Evolutionary conservation across 2,888 invertebrate genomes (phyloP).

Genomic region (Leptura quadrifasciata): DNA sequence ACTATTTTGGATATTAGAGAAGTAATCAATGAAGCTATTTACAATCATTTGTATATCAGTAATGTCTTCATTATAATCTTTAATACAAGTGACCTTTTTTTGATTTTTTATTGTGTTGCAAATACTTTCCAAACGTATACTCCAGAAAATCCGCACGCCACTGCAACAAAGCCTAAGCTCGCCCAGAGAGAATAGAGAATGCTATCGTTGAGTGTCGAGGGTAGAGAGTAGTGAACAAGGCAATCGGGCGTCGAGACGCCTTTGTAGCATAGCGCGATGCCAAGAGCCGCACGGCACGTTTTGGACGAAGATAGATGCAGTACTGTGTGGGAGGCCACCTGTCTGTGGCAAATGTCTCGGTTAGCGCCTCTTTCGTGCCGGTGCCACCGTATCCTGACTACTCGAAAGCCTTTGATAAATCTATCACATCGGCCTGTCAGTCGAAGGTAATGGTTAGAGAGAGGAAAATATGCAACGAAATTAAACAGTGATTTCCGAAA

Average conservation of each 20-base stretch:
- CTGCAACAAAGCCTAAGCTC: conserved; percentile 32
- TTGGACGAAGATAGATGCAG: conserved; percentile 49
- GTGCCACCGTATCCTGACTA: conserved; percentile 58
- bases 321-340: conserved; percentile 70
- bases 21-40: no score
- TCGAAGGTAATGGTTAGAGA: conserved; percentile 47
- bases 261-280: conserved; percentile 40
- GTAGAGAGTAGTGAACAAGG: conserved; percentile 31
- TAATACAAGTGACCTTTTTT: no score
- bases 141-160: conserved; percentile 16
- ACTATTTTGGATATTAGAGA: no score
- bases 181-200: conserved; percentile 40
- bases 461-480: conserved; percentile 40
- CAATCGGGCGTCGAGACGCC: conserved; percentile 44
- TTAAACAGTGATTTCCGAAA: neutral
- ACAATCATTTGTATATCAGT: no score
- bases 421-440: conserved; percentile 62
- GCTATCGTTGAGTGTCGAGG: conserved; percentile 43
- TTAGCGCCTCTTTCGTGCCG: conserved; percentile 66
- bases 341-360: conserved; percentile 73
- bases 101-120: no score
- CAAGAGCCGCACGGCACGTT: conserved; percentile 23
- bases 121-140: no score
- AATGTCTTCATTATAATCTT: no score
- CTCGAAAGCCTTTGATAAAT: conserved; percentile 68